These are phyloP conservation scores for Hydractinia echinata DNA, from an alignment of 30 jellyfish, hydroid and myxozoan species.

Conservation along the genomic window DNA sequence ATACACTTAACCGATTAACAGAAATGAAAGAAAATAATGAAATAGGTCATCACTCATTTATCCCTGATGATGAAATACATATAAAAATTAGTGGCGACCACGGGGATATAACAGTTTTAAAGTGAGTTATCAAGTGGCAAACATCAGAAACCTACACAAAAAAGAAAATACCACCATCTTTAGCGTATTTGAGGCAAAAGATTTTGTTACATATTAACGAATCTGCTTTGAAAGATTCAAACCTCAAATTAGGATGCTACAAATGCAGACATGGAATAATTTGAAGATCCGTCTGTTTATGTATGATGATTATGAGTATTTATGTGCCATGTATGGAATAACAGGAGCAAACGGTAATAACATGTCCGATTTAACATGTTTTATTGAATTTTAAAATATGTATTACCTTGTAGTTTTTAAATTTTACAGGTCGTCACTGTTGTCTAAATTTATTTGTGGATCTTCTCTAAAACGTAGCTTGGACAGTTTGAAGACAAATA, in stretches of 20 bases:
- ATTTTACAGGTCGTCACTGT: too few species aligned
- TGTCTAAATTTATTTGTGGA: too few species aligned
- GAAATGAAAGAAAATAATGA: background rate
- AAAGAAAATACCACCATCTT: background rate
- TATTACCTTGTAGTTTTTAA: too few species aligned
- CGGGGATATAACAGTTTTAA: constrained; percentile 4
- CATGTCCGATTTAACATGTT: too few species aligned
- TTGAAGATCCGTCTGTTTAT: background rate
- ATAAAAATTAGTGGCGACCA: background rate
- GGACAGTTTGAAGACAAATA: too few species aligned
- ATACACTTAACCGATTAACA: background rate
- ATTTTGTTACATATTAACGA: background rate
- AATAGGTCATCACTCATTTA: background rate
- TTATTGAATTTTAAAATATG: too few species aligned
- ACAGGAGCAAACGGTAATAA: constrained; percentile 4
- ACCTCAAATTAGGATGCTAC: too few species aligned
- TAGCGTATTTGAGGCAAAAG: constrained; percentile 1
- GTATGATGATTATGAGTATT: background rate
- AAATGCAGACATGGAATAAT: background rate
- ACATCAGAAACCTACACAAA: background rate
- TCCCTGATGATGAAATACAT: background rate
- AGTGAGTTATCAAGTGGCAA: constrained; percentile 3
- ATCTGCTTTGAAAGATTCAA: too few species aligned
- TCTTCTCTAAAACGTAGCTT: too few species aligned
- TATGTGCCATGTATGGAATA: constrained; percentile 3